Conservation (phyloP, 2,797 vertebrate species). For the Tamandua tetradactyla region DNA sequence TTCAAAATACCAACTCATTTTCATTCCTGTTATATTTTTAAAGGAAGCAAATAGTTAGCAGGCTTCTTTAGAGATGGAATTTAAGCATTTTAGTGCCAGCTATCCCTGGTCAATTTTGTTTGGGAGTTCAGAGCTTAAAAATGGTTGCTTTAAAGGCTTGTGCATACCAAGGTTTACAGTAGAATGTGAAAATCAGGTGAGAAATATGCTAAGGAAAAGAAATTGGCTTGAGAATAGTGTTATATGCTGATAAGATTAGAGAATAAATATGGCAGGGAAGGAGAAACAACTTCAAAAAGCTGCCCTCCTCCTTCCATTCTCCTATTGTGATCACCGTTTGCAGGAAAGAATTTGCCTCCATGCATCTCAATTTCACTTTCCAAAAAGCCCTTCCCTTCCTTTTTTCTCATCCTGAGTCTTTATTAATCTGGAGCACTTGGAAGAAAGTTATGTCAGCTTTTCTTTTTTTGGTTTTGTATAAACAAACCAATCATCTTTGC, state of each 20-base stretch:
- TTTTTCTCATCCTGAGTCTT: not conserved
- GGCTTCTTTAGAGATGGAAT: not conserved
- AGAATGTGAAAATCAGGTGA: slow-evolving; percentile 56
- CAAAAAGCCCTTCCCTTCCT: not conserved
- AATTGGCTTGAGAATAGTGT: not conserved
- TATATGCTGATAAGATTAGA: not conserved
- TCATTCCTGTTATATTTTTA: slow-evolving; percentile 49
- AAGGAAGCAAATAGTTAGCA: not conserved
- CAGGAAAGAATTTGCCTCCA: not conserved
- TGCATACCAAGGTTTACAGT: slow-evolving; percentile 23
- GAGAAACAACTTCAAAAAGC: not conserved
- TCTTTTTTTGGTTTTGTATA: too few relatives aligned
- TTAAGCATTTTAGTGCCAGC: slow-evolving; percentile 4
- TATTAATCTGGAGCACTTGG: slow-evolving; percentile 5
- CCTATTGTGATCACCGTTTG: not conserved
- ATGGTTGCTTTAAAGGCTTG: slow-evolving; percentile 51
- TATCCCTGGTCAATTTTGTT: slow-evolving; percentile 42
- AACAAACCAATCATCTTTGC: not conserved
- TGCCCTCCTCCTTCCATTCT: not conserved
- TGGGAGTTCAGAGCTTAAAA: slow-evolving; percentile 57
- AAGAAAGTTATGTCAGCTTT: not conserved
- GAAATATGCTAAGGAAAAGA: slow-evolving; percentile 56
- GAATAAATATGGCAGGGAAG: not conserved
- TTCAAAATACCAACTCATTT: slow-evolving; percentile 45
- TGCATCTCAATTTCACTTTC: not conserved